Base-by-base conservation (phyloP, 1,140 invertebrate species). In the Lineus longissimus region DNA sequence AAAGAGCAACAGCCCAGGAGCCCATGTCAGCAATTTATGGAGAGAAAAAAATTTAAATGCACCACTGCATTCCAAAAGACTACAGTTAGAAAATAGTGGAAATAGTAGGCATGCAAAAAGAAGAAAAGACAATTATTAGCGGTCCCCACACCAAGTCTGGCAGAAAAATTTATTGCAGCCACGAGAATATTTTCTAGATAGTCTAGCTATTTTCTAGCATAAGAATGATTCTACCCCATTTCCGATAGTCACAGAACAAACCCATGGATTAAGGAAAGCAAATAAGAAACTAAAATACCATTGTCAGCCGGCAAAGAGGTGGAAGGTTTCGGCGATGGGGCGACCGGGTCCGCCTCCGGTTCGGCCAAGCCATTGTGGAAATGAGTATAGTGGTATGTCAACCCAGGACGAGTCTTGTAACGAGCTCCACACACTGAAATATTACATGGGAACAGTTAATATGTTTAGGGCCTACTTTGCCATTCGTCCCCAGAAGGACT, bases 361-460 rank as follows among this genome's bases (percentile, higher is more conserved):
- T 79, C 77, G 61, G 73, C 70, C 65, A 76, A 73, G 64, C 73
- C 76, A 62, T 92, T 90, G 86, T 96, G 95, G 75, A 93, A 93
- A 86, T 97, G 94, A 80, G 90, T 90, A 86, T 94, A 94, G 87
- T 98, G 95, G 86, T 97, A 97, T 72, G 92, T 93, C 74, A 98
- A 86, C 71, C 95, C 95, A 66, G 95, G 93, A 70, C 94, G 88
- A 58, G 94, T 97, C 86, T 98, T 97, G 89, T 97, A 98, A 76
- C 94, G 89, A 76, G 93, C 93, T 79, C 93, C 91, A 87, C 95
- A 98, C 80, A 93, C 92, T 95, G 87, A 82, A 77, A 70, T 45
- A 65, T 87, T 36, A 36, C 15, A 36, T 70, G 57, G 66, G 33
- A 36, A 36, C 33, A 36, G 33, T 36, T 36, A 36, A 36, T 36